A percentile compares a stretch with the other conserved stretches of the same genome.
These are phyloP conservation scores for Etheostoma cragini DNA, from an alignment of 2,113 vertebrate species.

Conservation along the genomic window DNA sequence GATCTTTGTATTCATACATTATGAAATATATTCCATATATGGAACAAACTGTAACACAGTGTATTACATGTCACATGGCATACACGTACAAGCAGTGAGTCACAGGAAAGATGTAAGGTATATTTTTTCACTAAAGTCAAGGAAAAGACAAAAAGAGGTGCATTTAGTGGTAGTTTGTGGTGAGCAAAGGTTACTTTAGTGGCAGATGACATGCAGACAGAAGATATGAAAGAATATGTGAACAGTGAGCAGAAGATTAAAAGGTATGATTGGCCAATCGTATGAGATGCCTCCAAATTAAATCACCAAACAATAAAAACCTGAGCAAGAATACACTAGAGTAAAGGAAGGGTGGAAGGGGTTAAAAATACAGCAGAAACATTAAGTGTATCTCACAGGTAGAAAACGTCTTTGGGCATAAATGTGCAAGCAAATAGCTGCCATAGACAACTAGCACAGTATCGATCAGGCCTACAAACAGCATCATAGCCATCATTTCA, in stretches of 20 bases:
- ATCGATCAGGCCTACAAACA: slow-evolving; percentile 5
- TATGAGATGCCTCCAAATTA: neutral
- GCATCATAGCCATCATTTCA: slow-evolving; percentile 29
- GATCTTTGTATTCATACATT: neutral
- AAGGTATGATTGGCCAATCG: neutral
- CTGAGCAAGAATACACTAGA: neutral
- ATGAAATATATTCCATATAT: neutral
- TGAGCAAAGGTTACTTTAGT: neutral
- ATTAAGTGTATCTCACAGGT: slow-evolving; percentile 3
- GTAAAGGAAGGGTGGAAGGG: neutral
- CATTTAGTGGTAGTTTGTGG: neutral
- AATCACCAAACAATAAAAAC: neutral
- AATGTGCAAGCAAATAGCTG: neutral
- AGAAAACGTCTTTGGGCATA: slow-evolving; percentile 1
- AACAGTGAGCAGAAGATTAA: neutral
- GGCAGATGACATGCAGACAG: neutral
- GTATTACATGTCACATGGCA: neutral
- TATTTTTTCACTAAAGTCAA: neutral
- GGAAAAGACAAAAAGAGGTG: neutral
- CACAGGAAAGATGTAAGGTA: neutral
- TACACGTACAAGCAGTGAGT: neutral
- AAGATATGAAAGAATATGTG: neutral
- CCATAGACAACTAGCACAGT: neutral
- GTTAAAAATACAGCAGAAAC: slow-evolving; percentile 33
- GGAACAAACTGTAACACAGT: neutral